phyloP scores from a whole-genome alignment of 2,113 vertebrate species.

The Cervus canadensis region DNA sequence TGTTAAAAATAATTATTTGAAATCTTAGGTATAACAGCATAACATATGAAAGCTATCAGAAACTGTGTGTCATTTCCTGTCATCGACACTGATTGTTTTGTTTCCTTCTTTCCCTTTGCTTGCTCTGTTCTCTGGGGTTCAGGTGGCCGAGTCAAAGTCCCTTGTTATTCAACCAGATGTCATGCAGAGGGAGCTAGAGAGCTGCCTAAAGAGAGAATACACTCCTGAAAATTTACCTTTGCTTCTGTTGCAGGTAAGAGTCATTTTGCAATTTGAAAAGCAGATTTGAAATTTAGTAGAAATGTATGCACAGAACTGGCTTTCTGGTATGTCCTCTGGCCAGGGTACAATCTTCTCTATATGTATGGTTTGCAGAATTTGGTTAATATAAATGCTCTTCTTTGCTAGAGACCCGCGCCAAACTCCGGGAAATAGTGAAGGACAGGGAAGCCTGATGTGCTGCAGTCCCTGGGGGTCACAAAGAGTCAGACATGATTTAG shows the following conservation, averaged over 20 bases:
- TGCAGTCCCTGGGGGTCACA: background rate
- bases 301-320: background rate
- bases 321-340: background rate
- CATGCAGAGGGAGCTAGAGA: conserved; percentile 86
- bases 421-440: background rate
- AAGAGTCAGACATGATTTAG: background rate
- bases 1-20: background rate
- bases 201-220: conserved; percentile 78
- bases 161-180: conserved; percentile 79
- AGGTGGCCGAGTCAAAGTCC: conserved; percentile 71
- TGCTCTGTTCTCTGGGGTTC: background rate
- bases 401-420: background rate
- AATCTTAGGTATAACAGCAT: background rate
- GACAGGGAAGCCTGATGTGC: background rate
- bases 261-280: background rate
- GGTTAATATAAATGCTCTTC: background rate
- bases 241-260: conserved; percentile 77
- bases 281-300: background rate
- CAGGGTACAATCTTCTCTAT: background rate
- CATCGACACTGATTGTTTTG: background rate
- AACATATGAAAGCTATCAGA: background rate
- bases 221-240: conserved; percentile 73
- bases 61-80: background rate
- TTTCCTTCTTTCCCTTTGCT: background rate
- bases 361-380: background rate